phyloP scores from a whole-genome alignment of 2,888 invertebrate species.

The Nemapogon koenigi region DNA sequence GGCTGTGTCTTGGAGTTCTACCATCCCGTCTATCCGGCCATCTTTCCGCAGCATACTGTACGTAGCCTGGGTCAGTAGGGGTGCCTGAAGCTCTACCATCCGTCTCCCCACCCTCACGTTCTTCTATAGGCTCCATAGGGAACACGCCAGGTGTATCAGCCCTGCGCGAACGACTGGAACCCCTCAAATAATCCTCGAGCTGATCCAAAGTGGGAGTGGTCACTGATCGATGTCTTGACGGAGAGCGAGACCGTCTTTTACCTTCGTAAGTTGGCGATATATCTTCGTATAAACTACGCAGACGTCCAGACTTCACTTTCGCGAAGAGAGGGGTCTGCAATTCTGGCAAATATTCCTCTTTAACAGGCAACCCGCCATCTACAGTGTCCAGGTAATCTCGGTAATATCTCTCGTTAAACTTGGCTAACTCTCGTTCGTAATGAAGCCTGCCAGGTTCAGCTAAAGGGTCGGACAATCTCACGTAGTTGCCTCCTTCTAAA shows the following conservation, averaged over 20 bases:
- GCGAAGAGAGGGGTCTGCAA: constrained; percentile 55
- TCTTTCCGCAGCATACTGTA: constrained; percentile 73
- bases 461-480: constrained; percentile 44
- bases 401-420: constrained; percentile 51
- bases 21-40: constrained; percentile 66
- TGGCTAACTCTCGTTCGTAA: constrained; percentile 50
- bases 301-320: constrained; percentile 45
- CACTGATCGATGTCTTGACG: constrained; percentile 40
- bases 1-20: constrained; percentile 67
- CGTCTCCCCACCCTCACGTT: constrained; percentile 34
- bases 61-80: constrained; percentile 76
- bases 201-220: constrained; percentile 54
- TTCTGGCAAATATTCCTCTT: constrained; percentile 52
- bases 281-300: constrained; percentile 44
- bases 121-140: constrained; percentile 61
- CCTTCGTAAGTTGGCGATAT: constrained; percentile 41
- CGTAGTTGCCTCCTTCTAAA: constrained; percentile 44
- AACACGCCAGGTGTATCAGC: constrained; percentile 46
- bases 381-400: constrained; percentile 45
- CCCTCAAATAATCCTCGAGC: constrained; percentile 51
- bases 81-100: constrained; percentile 66
- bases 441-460: constrained; percentile 40
- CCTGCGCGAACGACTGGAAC: constrained; percentile 35
- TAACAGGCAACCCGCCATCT: constrained; percentile 38
- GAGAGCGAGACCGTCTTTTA: constrained; percentile 36